Evolutionary conservation across 1,140 invertebrate genomes (phyloP).

Genomic region (Nephila pilipes): DNA sequence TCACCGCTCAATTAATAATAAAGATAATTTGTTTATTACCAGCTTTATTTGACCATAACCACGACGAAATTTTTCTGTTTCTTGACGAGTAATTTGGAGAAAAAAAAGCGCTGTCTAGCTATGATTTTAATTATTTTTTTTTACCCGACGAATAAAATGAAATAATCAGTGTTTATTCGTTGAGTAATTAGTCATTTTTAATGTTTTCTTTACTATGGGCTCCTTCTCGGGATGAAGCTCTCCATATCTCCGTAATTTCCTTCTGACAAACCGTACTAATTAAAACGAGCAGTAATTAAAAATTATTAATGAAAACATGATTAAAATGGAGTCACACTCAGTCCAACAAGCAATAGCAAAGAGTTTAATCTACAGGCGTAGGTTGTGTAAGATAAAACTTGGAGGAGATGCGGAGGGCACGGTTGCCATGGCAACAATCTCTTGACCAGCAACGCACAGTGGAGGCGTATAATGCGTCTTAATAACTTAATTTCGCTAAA

Average conservation of each 20-base stretch:
- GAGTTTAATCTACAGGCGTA: slow-evolving; percentile 47
- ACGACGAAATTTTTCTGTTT: neutral
- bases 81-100: neutral
- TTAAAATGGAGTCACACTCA: slow-evolving; percentile 59
- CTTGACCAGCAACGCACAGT: slow-evolving; percentile 45
- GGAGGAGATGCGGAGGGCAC: neutral
- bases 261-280: slow-evolving; percentile 48
- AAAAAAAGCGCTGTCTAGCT: neutral
- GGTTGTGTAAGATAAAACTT: neutral
- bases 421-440: slow-evolving; percentile 57
- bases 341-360: slow-evolving; percentile 3
- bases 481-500: slow-evolving; percentile 31
- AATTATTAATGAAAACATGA: slow-evolving; percentile 76
- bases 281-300: slow-evolving; percentile 76
- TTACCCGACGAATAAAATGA: neutral
- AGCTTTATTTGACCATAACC: neutral
- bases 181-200: slow-evolving; percentile 21
- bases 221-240: neutral
- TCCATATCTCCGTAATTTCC: slow-evolving; percentile 29
- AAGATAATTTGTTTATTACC: neutral
- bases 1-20: neutral
- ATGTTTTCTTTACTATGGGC: neutral
- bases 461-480: slow-evolving; percentile 9
- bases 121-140: neutral
- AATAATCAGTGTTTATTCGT: slow-evolving; percentile 27